Conservation (phyloP, 2,113 vertebrate species). For the Saguinus midas region DNA sequence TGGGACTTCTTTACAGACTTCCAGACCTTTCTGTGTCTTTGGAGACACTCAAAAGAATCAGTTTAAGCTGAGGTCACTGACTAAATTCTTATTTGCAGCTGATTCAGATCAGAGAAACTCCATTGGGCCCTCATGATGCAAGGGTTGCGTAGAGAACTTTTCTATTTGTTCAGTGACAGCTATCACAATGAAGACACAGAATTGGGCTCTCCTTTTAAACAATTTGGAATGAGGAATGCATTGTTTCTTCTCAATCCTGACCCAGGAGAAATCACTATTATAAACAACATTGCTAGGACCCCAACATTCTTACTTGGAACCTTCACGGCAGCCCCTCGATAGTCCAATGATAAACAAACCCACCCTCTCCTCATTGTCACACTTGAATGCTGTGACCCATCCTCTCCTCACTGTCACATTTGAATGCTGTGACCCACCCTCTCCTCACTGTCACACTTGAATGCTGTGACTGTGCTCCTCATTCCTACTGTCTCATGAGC, state of each 20-base stretch:
- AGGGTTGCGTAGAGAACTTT: rapidly evolving
- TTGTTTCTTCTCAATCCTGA: not conserved
- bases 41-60: not conserved
- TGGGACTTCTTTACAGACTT: not conserved
- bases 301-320: not conserved
- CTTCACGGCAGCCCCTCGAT: not conserved
- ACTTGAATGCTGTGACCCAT: too few relatives aligned
- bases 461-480: not conserved
- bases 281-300: not conserved
- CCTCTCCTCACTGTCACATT: too few relatives aligned
- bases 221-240: not conserved
- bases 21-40: not conserved
- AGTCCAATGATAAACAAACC: not conserved
- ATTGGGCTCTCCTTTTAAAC: not conserved
- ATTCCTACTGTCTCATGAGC: rapidly evolving
- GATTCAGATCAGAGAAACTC: not conserved
- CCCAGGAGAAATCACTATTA: not conserved
- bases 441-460: not conserved
- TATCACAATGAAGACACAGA: not conserved
- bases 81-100: not conserved
- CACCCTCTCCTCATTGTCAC: too few relatives aligned
- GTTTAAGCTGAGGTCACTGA: not conserved
- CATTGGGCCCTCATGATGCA: rapidly evolving
- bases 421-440: not conserved
- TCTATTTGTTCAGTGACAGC: not conserved